These are phyloP conservation scores for Anguilla anguilla DNA, from an alignment of 2,797 vertebrate genomes.

Conservation along the genomic window DNA sequence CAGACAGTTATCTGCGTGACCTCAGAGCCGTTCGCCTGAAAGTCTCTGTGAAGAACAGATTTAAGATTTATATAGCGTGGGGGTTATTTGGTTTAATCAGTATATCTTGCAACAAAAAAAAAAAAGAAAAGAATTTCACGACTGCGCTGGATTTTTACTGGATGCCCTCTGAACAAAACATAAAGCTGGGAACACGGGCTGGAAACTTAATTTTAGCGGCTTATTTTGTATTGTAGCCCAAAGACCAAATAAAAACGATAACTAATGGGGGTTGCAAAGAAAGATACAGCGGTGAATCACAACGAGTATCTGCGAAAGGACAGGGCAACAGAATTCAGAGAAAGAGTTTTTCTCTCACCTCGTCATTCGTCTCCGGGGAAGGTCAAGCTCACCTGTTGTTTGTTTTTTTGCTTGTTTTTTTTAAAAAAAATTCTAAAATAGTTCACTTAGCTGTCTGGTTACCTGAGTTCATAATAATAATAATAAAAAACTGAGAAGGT, in stretches of 20 bases:
- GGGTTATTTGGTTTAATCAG: neutral
- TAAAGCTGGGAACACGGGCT: neutral
- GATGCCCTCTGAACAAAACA: neutral
- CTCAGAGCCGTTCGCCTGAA: neutral
- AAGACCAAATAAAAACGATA: neutral
- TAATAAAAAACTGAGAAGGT: constrained; percentile 36
- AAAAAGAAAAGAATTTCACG: neutral
- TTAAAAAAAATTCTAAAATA: constrained; percentile 30
- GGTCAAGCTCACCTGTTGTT: constrained; percentile 34
- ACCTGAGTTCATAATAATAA: constrained; percentile 36
- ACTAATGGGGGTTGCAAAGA: neutral
- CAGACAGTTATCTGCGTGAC: neutral
- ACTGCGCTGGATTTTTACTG: neutral
- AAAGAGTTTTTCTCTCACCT: neutral
- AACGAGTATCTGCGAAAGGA: neutral
- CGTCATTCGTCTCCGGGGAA: neutral
- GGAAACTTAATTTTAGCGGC: neutral
- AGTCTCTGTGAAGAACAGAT: neutral
- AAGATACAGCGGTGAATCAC: neutral
- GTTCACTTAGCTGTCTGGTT: constrained; percentile 45
- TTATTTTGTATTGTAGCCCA: neutral
- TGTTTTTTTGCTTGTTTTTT: neutral
- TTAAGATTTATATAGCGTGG: neutral
- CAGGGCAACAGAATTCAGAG: neutral
- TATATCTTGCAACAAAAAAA: neutral